A percentile compares a stretch with the other conserved stretches of the same genome.
Evolutionary conservation across 2,888 invertebrate genomes (phyloP).

Genomic region (Eilema sororculum): DNA sequence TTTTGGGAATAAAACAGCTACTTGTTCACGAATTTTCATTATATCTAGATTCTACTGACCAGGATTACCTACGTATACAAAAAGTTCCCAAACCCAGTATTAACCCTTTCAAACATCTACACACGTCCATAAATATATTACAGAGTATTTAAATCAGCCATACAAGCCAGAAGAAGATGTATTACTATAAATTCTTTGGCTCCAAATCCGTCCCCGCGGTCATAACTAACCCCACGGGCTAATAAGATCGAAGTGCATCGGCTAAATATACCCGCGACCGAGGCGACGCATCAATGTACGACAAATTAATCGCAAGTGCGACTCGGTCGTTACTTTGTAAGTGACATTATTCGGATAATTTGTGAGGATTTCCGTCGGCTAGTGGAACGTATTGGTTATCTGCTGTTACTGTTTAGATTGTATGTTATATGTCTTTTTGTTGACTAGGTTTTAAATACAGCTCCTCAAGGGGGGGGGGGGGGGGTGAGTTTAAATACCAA

Average conservation of each 20-base stretch:
- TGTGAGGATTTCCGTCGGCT: constrained; percentile 8
- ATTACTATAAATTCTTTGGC: background rate
- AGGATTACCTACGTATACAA: too few species aligned
- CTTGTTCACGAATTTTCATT: too few species aligned
- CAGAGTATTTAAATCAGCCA: background rate
- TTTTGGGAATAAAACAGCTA: too few species aligned
- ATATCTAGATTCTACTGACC: too few species aligned
- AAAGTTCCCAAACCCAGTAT: too few species aligned
- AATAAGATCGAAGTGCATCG: constrained; percentile 58
- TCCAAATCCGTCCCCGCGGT: constrained; percentile 42
- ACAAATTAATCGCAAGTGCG: constrained; percentile 66
- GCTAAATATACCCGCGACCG: constrained; percentile 52
- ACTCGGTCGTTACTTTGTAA: constrained; percentile 30
- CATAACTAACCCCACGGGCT: constrained; percentile 61
- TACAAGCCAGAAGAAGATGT: background rate
- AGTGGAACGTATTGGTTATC: background rate
- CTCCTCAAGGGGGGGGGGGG: too few species aligned
- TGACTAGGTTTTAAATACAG: background rate
- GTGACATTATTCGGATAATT: constrained; percentile 26
- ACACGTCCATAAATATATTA: background rate
- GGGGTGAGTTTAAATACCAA: too few species aligned
- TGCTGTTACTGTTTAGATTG: background rate
- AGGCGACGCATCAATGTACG: constrained; percentile 61
- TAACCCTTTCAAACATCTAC: too few species aligned
- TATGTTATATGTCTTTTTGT: background rate